Evolutionary conservation across 1,140 invertebrate species (phyloP), one percentile per base, ranked within the genome.

Genomic region (Reticulitermes speratus): DNA sequence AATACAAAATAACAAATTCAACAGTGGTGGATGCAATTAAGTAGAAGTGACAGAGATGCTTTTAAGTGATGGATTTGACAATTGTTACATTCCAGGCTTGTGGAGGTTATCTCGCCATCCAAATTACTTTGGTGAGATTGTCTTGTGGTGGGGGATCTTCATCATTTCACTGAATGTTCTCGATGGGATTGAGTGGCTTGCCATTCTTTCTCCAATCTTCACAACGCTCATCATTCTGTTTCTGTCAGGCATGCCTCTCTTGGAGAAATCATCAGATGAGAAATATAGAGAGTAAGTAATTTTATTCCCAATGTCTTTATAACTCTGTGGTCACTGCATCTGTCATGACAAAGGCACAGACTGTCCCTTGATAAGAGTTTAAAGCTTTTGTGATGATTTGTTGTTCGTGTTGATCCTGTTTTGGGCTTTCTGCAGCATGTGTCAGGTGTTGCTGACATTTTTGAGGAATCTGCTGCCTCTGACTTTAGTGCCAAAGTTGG

Each of bases 101-200:
- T 99, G 98, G 98, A 94, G 95, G 82, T 89, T 97, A 25, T 98
- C 97, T 0, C 93, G 97, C 86, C 97, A 98, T 92, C 98, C 98
- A 0, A 99, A 99, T 90, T 99, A 99, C 90, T 98, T 98, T 91
- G 98, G 98, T 2, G 98, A 99, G 92, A 97, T 99, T 48, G 92
- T 97, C 0, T 92, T 98, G 3, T 99, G 98, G 98, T 97, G 97
- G 95, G 97, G 97, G 3, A 95, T 98, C 83, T 98, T 98, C 89
- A 94, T 97, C 81, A 97, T 98, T 90, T 96, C 97, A 0, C 91
- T 97, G 2, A 97, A 97, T 89, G 95, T 97, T 6, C 95, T 98
- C 83, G 94, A 95, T 89, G 95, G 95, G 59, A 89, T 94, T 85
- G 95, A 98, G 92, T 96, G 96, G 95, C 92, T 96, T 21, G 96